phyloP scores from a whole-genome alignment of 2,113 vertebrate genomes.

The Nibea albiflora region DNA sequence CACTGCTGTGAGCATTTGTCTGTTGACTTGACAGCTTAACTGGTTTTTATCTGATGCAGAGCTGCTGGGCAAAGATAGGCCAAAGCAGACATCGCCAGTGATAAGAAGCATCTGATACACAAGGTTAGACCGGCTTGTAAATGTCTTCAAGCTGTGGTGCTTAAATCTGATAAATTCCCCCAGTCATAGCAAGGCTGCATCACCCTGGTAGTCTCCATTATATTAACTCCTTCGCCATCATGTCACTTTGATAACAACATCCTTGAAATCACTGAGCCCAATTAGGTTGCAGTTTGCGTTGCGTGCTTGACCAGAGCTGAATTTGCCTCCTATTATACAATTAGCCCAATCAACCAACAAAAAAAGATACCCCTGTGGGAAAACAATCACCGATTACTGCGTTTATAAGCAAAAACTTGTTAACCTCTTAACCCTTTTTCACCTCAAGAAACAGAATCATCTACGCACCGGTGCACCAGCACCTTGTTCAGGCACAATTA shows the following conservation, averaged over 20 bases:
- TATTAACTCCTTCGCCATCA: slow-evolving; percentile 23
- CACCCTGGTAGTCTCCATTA: background rate
- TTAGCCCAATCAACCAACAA: background rate
- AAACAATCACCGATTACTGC: slow-evolving; percentile 6
- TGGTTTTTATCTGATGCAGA: slow-evolving; percentile 40
- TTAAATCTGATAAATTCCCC: slow-evolving; percentile 28
- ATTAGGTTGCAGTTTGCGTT: slow-evolving; percentile 19
- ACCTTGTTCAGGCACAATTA: slow-evolving; percentile 11
- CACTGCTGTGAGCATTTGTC: slow-evolving; percentile 46
- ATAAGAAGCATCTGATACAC: slow-evolving; percentile 21
- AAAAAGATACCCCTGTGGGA: background rate
- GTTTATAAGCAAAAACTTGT: slow-evolving; percentile 32
- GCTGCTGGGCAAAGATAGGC: slow-evolving; percentile 15
- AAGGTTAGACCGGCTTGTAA: background rate
- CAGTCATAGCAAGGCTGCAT: background rate
- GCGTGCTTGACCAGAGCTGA: slow-evolving; percentile 7
- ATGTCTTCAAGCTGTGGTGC: background rate
- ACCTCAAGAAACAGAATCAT: slow-evolving; percentile 4
- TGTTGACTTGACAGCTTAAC: slow-evolving; percentile 55
- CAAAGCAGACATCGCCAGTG: slow-evolving; percentile 9
- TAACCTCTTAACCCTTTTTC: slow-evolving; percentile 36
- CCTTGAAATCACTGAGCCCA: background rate
- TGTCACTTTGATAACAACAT: background rate
- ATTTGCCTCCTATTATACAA: background rate
- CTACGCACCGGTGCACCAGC: slow-evolving; percentile 26